Evolutionary conservation across 2,888 invertebrate genomes (phyloP), one percentile per base, ranked within the genome.

Genomic region (Cerceris ruficornis): DNA sequence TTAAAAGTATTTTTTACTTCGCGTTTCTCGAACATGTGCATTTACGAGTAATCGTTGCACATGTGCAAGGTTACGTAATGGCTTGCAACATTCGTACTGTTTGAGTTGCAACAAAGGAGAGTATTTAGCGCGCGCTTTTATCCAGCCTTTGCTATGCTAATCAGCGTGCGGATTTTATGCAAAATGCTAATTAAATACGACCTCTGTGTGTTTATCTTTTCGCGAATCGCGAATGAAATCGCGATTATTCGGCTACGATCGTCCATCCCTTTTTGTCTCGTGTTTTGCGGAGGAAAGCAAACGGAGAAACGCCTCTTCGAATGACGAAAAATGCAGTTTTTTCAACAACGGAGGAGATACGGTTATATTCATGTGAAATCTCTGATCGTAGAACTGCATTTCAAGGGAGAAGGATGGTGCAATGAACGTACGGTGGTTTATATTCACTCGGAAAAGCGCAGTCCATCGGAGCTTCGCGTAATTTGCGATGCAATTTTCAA

Each of bases 61-160:
- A 85, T 81, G 83, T 83, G 71, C 74, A 28, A 17, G 14, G 43
- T 84, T 84, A 71, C 86, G 71, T 69, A 84, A 84, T 68, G 13
- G 41, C 70, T 75, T 74, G 73, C 74, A 73, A 83, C 75, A 77
- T 71, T 58, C 68, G 72, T 73, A 81, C 74, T 75, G 75, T 80
- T 77, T 65, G 70, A 62, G 42, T 76, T 62, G 66, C 64, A 74
- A 83, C 77, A 85, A 84, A 83, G 81, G 65, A 41, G 72, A 39
- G 62, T 75, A 83, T 82, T 75, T 78, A 77, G 77, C 84, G 61
- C 70, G 49, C 43, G 46, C 58, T 13, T 58, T 55, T 60, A 46
- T 59, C 65, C 6, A 54, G 59, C 8, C 77, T 52, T 74, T 64
- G 69, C 59, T 77, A 77, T 81, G 77, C 73, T 81, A 80, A 75